A percentile compares a stretch with the other conserved stretches of the same genome.
These are phyloP conservation scores for Mesorhabditis belari DNA, from an alignment of 2,888 invertebrate species.

Conservation along the genomic window DNA sequence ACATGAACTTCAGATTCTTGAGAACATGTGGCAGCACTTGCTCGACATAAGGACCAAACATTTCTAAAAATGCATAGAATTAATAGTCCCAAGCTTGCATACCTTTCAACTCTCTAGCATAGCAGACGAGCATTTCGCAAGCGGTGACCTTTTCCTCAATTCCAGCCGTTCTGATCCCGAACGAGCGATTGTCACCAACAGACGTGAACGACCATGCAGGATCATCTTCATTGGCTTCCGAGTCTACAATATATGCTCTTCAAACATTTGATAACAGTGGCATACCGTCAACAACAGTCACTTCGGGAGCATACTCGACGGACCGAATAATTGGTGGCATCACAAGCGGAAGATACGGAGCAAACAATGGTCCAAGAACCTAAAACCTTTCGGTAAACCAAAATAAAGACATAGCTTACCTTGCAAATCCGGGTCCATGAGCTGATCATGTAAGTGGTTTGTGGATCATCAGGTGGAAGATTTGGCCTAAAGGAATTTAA, in stretches of 20 bases:
- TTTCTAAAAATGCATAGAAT: conserved; percentile 9
- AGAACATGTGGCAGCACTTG: conserved; percentile 59
- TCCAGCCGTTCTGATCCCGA: conserved; percentile 85
- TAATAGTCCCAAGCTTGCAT: conserved; percentile 63
- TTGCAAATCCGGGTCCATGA: conserved; percentile 99
- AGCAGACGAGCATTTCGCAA: conserved; percentile 91
- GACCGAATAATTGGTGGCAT: conserved; percentile 88
- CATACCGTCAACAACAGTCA: conserved; percentile 78
- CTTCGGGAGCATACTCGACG: conserved; percentile 85
- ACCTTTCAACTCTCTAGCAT: conserved; percentile 83
- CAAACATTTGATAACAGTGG: conserved; percentile 4
- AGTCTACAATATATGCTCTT: conserved; percentile 5
- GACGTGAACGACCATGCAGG: conserved; percentile 69
- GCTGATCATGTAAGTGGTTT: conserved; percentile 88
- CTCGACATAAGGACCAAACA: conserved; percentile 69
- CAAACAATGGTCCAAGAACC: conserved; percentile 51
- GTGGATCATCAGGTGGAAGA: conserved; percentile 31
- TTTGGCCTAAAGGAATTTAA: no score
- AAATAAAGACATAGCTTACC: conserved; percentile 64
- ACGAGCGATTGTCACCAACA: conserved; percentile 80
- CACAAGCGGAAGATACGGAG: conserved; percentile 84
- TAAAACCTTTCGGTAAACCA: conserved; percentile 52
- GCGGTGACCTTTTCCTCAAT: conserved; percentile 92
- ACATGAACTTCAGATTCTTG: conserved; percentile 83
- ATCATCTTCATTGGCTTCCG: conserved; percentile 3